These are phyloP conservation scores for Melanocharis versteri DNA, from an alignment of 2,113 vertebrate species.

Conservation along the genomic window DNA sequence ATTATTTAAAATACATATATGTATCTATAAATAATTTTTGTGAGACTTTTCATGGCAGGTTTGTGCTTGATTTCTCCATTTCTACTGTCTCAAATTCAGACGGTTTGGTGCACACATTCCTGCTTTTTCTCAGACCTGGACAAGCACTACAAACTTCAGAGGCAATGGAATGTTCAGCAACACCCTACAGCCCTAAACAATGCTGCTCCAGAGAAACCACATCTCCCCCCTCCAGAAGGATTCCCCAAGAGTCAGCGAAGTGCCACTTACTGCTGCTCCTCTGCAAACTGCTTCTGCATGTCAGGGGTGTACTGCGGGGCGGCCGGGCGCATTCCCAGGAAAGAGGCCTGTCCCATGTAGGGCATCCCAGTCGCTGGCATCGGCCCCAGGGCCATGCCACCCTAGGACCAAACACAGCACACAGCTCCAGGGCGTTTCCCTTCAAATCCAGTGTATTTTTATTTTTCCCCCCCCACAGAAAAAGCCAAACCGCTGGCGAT, in stretches of 20 bases:
- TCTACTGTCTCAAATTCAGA: not conserved
- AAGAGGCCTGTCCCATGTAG: conserved; percentile 88
- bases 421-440: fast-evolving
- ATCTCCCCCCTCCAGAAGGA: not conserved
- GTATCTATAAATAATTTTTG: not conserved
- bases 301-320: conserved; percentile 87
- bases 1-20: fast-evolving
- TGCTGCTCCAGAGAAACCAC: not conserved
- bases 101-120: not conserved
- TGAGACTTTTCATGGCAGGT: not conserved
- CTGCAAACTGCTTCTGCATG: conserved; percentile 96
- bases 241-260: not conserved
- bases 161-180: not conserved
- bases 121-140: not conserved
- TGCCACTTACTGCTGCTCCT: conserved; percentile 91
- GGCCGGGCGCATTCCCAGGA: conserved; percentile 86
- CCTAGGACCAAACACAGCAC: conserved; percentile 63
- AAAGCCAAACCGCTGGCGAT: not conserved
- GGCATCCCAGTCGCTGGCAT: conserved; percentile 87
- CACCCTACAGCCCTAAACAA: not conserved
- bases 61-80: not conserved
- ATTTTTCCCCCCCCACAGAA: fast-evolving
- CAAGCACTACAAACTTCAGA: not conserved
- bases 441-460: fast-evolving
- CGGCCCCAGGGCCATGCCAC: conserved; percentile 84